Conservation (phyloP, 92 coral and sea anemone genomes). For the Zoanthus gigantus region DNA sequence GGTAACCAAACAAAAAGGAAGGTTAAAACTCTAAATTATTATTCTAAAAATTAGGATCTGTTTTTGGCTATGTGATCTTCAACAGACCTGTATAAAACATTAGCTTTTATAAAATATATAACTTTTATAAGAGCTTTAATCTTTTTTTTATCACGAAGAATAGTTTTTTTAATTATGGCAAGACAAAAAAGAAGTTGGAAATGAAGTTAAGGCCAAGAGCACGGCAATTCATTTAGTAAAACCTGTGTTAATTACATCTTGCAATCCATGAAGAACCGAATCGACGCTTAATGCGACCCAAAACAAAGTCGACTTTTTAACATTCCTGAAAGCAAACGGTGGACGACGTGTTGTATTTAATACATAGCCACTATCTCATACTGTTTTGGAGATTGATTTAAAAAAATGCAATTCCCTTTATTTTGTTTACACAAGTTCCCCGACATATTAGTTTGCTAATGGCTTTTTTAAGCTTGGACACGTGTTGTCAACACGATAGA, state of each 20-base stretch:
- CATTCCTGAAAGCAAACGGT: constrained; percentile 31
- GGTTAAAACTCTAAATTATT: too few species aligned
- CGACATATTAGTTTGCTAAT: constrained; percentile 44
- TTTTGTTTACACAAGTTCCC: constrained; percentile 49
- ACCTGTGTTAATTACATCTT: not conserved
- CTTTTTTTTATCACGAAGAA: too few species aligned
- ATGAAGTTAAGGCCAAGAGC: too few species aligned
- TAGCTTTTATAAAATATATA: too few species aligned
- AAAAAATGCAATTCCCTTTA: constrained; percentile 45
- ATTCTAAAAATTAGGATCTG: too few species aligned
- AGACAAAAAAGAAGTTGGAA: too few species aligned
- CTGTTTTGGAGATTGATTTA: constrained; percentile 22
- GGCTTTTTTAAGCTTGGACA: constrained; percentile 46
- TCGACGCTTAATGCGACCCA: not conserved
- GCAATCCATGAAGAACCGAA: not conserved
- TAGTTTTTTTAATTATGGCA: too few species aligned
- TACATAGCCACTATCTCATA: constrained; percentile 2
- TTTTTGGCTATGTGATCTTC: too few species aligned
- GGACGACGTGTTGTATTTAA: not conserved
- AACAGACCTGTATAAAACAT: too few species aligned
- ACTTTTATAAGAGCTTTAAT: too few species aligned
- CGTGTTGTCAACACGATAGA: constrained; percentile 45
- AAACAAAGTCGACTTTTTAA: constrained; percentile 1
- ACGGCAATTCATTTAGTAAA: too few species aligned
- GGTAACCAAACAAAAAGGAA: too few species aligned